Percentiles rank a stretch among this genome's conserved stretches.
Evolutionary conservation across 2,113 vertebrate species (phyloP).

Genomic region (Tylochromis polylepis): DNA sequence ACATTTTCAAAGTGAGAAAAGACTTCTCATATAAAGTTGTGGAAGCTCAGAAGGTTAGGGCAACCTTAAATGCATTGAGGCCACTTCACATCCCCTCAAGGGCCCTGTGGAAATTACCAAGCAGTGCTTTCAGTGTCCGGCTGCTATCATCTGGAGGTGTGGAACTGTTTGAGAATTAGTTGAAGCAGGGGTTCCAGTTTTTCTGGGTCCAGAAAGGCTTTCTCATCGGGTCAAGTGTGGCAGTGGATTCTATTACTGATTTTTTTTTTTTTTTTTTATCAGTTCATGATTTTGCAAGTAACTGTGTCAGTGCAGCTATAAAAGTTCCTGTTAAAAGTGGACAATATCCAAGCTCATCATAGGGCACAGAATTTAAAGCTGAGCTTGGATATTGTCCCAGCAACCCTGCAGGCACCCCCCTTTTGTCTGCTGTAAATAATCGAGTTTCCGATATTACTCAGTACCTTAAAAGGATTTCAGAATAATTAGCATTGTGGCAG

Average conservation of each 20-base stretch:
- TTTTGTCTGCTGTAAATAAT: not conserved
- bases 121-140: not conserved
- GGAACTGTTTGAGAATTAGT: not conserved
- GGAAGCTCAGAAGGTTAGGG: not conserved
- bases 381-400: not conserved
- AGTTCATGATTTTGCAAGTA: not conserved
- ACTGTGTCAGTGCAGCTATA: not conserved
- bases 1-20: not conserved
- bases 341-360: not conserved
- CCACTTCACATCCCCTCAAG: not conserved
- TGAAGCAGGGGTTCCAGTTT: not conserved
- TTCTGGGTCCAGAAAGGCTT: not conserved
- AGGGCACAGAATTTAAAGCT: not conserved
- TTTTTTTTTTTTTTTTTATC: not conserved
- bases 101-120: not conserved
- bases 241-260: not conserved
- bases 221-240: not conserved
- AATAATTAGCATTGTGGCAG: not conserved
- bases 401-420: not conserved
- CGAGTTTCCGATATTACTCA: not conserved
- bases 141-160: not conserved
- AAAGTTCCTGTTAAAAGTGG: not conserved
- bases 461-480: not conserved
- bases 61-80: not conserved
- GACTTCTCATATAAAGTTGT: not conserved